A percentile compares a stretch with the other conserved stretches of the same genome.
phyloP scores from a whole-genome alignment of 2,888 invertebrate species.

The Hemicrepidius hirtus region DNA sequence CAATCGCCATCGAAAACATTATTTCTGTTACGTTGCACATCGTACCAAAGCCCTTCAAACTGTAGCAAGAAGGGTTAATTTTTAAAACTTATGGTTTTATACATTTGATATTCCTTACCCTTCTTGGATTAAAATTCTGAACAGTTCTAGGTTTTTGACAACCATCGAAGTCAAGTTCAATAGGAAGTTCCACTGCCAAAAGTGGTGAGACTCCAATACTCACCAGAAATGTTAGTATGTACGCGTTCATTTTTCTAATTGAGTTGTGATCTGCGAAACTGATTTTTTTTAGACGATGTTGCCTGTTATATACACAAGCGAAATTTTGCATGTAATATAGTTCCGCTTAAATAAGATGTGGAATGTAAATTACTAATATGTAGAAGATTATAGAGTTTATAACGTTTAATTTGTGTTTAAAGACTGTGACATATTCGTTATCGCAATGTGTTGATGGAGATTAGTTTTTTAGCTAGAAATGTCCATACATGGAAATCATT shows the following conservation, averaged over 20 bases:
- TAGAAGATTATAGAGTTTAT: neutral
- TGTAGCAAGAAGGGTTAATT: neutral
- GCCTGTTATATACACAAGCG: neutral
- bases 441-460: no score
- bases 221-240: neutral
- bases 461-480: no score
- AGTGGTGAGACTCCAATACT: neutral
- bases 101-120: neutral
- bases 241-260: neutral
- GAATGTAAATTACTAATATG: neutral
- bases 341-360: neutral
- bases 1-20: neutral
- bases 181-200: neutral
- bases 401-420: no score
- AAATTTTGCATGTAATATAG: neutral
- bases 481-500: no score
- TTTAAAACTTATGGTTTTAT: neutral
- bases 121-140: neutral
- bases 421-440: no score
- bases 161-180: neutral
- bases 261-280: neutral
- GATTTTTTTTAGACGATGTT: neutral
- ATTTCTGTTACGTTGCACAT: neutral
- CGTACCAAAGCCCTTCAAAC: constrained; percentile 7
- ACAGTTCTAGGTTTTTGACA: neutral